Base-by-base conservation (phyloP, 2,797 vertebrate species). In the Alectoris magna region DNA sequence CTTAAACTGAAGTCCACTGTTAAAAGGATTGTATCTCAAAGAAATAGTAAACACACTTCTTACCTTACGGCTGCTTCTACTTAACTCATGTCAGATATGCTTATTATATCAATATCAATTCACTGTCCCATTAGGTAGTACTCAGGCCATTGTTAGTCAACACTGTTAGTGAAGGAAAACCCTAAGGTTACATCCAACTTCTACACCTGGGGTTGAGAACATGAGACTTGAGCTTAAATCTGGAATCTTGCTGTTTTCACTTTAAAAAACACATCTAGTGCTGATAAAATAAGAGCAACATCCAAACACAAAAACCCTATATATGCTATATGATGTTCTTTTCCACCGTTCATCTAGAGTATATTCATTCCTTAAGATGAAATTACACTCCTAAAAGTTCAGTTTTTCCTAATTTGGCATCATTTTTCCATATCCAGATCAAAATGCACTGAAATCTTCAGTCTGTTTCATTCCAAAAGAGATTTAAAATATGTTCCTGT, bases 391-490 rank as follows among this genome's bases (percentile, higher is more conserved):
- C 14, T 75, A 44, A 93, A 92, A 73, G 51, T 41, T 74, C 22
- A 12, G 1, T 63, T 94, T 78, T 89, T 56, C 70, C 70, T 90
- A 84, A 94, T 91, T 93, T 93, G 53, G 48, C 51, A 82, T 53
- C 4, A 46, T 31, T 41, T 90, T 91, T 74, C 68, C 71, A 39
- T 36, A 87, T 29, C 71, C 84, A 71, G 58, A 91, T 73, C 44
- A 90, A 92, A 90, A 95, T 70, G 11, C 34, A 64, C 55, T 73
- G 62, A 77, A 93, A 87, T 82, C 44, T 64, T 82, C 51, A 75
- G 27, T 68, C 38, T 53, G 44, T 84, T 84, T 71, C 58, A n/a
- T 82, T 94, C 87, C 84, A 93, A 84, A 88, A 68, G 76, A 88
- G 60, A 41, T 51, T 92, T 90, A 78, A 96, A 92, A 39, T 80